These are phyloP conservation scores for Anastrepha obliqua DNA, from an alignment of 1,140 invertebrate genomes.

Conservation along the genomic window DNA sequence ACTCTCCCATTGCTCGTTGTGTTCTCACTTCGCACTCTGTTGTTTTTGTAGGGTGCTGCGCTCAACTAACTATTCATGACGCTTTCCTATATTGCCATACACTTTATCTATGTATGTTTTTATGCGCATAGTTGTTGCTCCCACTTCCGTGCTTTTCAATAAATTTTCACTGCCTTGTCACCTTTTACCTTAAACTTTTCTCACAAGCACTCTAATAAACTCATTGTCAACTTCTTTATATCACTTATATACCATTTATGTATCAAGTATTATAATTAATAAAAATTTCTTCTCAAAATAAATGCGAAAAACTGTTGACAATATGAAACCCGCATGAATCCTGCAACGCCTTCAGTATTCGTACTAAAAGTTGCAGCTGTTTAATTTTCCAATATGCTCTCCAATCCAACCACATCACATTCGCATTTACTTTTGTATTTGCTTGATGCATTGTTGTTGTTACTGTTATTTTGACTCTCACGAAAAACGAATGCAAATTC, in stretches of 20 bases:
- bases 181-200: background rate
- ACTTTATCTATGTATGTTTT: background rate
- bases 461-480: background rate
- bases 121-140: background rate
- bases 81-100: slow-evolving; percentile 3
- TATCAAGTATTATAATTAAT: background rate
- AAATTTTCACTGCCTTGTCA: background rate
- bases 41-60: background rate
- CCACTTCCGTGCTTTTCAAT: background rate
- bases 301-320: slow-evolving; percentile 23
- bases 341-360: slow-evolving; percentile 44
- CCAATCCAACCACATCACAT: background rate
- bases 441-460: background rate
- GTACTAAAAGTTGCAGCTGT: slow-evolving; percentile 44
- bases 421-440: slow-evolving; percentile 7
- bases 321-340: slow-evolving; percentile 50
- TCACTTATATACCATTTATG: background rate
- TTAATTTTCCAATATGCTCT: slow-evolving; percentile 13
- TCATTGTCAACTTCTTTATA: background rate
- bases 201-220: background rate
- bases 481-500: background rate
- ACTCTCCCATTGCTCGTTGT: background rate
- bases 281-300: background rate
- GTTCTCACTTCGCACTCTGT: background rate
- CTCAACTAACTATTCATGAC: background rate